These are phyloP conservation scores for Agapornis canus DNA, from an alignment of 2,797 vertebrate genomes.

Conservation along the genomic window DNA sequence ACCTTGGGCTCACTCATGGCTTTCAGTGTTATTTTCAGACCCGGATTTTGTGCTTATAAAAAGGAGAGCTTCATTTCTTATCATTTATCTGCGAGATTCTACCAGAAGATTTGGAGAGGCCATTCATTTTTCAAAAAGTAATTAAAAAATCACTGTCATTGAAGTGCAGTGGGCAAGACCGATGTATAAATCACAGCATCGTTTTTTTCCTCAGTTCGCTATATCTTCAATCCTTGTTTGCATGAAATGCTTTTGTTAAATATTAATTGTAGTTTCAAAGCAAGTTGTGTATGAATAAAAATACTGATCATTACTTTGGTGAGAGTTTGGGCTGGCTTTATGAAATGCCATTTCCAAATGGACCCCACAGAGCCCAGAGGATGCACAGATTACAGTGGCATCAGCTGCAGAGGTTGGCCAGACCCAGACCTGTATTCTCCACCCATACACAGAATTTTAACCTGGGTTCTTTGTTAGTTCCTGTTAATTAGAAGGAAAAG, in stretches of 20 bases:
- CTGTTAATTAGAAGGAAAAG: neutral
- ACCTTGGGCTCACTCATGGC: neutral
- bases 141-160: neutral
- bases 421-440: neutral
- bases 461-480: neutral
- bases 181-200: constrained; percentile 51
- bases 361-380: rapidly evolving
- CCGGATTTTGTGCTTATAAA: neutral
- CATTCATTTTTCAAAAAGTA: neutral
- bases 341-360: neutral
- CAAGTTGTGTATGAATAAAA: constrained; percentile 78
- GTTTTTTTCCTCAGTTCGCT: neutral
- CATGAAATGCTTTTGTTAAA: constrained; percentile 77
- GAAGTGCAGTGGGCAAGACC: neutral
- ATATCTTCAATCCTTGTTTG: constrained; percentile 66
- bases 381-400: neutral
- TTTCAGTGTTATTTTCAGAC: neutral
- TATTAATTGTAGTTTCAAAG: constrained; percentile 76
- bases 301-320: constrained; percentile 34
- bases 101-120: neutral
- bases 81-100: neutral
- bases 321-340: neutral
- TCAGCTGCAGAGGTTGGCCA: rapidly evolving
- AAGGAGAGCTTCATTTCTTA: constrained; percentile 26
- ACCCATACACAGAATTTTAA: neutral